Base-by-base conservation (phyloP, 2,888 invertebrate genomes). In the Euclidia mi region DNA sequence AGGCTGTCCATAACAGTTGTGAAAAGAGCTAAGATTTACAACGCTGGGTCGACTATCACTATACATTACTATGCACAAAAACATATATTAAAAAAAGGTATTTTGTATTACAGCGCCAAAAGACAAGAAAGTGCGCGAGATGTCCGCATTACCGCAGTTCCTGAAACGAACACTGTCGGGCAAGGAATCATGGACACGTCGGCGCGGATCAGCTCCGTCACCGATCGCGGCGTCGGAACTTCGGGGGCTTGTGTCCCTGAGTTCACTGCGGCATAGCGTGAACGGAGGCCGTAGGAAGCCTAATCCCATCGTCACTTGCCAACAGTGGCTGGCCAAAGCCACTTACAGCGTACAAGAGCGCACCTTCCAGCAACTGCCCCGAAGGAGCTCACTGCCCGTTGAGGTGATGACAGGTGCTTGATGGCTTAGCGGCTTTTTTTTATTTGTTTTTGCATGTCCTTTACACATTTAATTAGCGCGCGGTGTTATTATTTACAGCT, bases 391-490 rank as follows among this genome's bases (percentile, higher is more conserved):
- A n/a, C 85, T 93, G 48, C 93, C 93, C 61, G 89, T 85, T 78
- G 92, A 94, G 91, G 93, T 92, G 86, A 90, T 91, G 78, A 85
- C 89, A 87, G 88, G 89, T 89, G 87, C 84, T 82, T 79, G 69
- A 60, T 60, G 73, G 80, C 79, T 66, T 73, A 63, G 71, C 80
- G 56, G 80, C 83, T 78, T 71, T 73, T 20, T 73, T 72, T 77
- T 53, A 73, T 70, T 71, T 58, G 49, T 55, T 74, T 73, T 71
- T 75, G 72, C 73, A 65, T 69, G 59, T 20, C 31, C 3, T 37
- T 65, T 31, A 7, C 17, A 43, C 18, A 28, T 55, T 72, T 46
- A n/a, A 58, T 65, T 52, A 11, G 55, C 52, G 34, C 14, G 40
- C 12, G n/a, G 6, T 7, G 32, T 15, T 43, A n/a, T 7, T 18